phyloP scores from a whole-genome alignment of 2,797 vertebrate genomes.

The Discoglossus pictus region DNA sequence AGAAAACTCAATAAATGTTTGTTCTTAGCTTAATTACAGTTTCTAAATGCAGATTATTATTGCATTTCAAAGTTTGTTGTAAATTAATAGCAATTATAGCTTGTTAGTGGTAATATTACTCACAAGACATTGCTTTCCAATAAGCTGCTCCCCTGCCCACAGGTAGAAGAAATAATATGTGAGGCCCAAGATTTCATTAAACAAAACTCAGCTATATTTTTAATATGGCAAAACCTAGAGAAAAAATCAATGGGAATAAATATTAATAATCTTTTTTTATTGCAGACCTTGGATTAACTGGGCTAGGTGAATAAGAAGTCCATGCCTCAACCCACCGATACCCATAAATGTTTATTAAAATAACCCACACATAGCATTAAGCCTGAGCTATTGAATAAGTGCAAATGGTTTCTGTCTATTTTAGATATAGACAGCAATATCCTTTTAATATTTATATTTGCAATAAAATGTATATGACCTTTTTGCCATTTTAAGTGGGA shows the following conservation, averaged over 20 bases:
- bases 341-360: background rate
- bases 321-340: background rate
- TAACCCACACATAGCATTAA: conserved; percentile 29
- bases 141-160: no score
- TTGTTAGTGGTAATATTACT: no score
- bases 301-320: no score
- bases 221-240: background rate
- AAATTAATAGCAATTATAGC: no score
- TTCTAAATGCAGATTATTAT: no score
- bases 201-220: background rate
- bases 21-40: no score
- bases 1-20: no score
- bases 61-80: no score
- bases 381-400: conserved; percentile 11
- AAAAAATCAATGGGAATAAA: conserved; percentile 34
- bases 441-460: conserved; percentile 50
- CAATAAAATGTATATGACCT: conserved; percentile 46
- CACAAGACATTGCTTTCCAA: no score
- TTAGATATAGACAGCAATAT: conserved; percentile 1
- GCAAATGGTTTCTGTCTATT: conserved; percentile 26
- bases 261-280: conserved; percentile 25
- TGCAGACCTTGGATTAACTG: conserved; percentile 3
- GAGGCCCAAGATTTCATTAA: conserved; percentile 1
- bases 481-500: conserved; percentile 25
- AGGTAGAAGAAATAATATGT: no score